Base-by-base conservation (phyloP, 2,888 invertebrate genomes). In the Eubasilissa splendida region DNA sequence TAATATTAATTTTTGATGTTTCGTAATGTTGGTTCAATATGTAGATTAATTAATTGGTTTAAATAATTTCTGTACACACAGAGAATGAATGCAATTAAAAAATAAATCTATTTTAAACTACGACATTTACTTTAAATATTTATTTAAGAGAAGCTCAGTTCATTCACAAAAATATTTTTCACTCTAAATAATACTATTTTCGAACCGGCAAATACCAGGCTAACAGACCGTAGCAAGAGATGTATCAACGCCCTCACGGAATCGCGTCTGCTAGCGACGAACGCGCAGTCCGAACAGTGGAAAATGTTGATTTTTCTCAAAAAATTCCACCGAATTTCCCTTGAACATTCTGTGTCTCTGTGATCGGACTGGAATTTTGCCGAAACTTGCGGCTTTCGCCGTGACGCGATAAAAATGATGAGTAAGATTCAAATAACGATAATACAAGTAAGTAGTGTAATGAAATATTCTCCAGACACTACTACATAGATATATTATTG, bases 161-260 rank as follows among this genome's bases (percentile, higher is more conserved):
- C 22, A 22, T 63, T 63, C 33, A 33, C 22, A 33, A 14, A 63
- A 31, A 63, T 63, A 50, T 14, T 68, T 68, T 22, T 68, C 50
- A 22, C 9, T 14, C 4, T 14, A 4, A 14, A 68, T 50, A 68
- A 52, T n/a, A 52, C 42, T 52, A n/a, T 52, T 68, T 68, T 68
- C 33, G 10, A n/a, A 68, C 14, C 52, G 53, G 22, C 53, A 14
- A 50, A 53, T 68, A 68, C 53, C 22, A 68, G 68, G 68, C 14
- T 68, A 50, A 50, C 68, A 68, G 52, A 68, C 52, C 68, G 68
- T 68, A 68, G 53, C 68, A 9, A 68, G 68, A 68, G 33, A 68
- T 68, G 53, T 68, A 52, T 10, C 14, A 68, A 52, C 50, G 68
- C 68, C 52, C 14, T 63, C 11, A 10, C 33, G 42, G 63, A 63